Base-by-base conservation (phyloP, 2,113 vertebrate genomes). In the Chitala chitala region DNA sequence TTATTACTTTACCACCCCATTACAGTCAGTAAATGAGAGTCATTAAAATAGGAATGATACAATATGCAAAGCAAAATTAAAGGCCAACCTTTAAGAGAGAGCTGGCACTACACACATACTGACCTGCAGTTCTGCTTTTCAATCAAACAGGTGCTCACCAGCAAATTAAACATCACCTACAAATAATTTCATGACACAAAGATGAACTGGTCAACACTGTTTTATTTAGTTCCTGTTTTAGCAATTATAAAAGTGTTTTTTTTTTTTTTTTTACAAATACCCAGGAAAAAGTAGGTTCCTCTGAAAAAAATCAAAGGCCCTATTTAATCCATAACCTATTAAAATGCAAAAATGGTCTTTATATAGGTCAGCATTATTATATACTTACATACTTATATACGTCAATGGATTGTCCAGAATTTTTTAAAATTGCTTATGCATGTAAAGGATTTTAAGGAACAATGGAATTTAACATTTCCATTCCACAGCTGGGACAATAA, bases 21-120 rank as follows among this genome's bases (percentile, higher is more conserved):
- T 69, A 50, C 44, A 36, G 50, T 69, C 17, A 69, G 46, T 38
- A 63, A 63, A 63, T 17, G 40, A 66, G 48, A 69, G 48, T 31
- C 24, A 51, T 13, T 69, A 31, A 69, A 50, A 69, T 55, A 20
- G 53, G 20, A 13, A 55, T n/a, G 12, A 17, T 17, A 22, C 2
- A 24, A 22, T 50, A 46, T 50, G 15, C 5, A 53, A 46, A 69
- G 33, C 8, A 12, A 69, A 12, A 33, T 48, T 31, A 65, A 48
- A 31, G 44, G 31, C 3, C 1, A 69, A 15, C 24, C 44, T 12
- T 24, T 17, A 13, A 44, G 24, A 3, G 33, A 46, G 8, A 44
- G 29, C 36, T 9, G 38, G 63, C 9, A 13, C 15, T 69, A n/a
- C 4, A 50, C 44, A 33, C 13, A 2, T 5, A 33, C 53, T 33